Conservation (phyloP, 2,888 invertebrate species). For the Acronicta leporina region DNA sequence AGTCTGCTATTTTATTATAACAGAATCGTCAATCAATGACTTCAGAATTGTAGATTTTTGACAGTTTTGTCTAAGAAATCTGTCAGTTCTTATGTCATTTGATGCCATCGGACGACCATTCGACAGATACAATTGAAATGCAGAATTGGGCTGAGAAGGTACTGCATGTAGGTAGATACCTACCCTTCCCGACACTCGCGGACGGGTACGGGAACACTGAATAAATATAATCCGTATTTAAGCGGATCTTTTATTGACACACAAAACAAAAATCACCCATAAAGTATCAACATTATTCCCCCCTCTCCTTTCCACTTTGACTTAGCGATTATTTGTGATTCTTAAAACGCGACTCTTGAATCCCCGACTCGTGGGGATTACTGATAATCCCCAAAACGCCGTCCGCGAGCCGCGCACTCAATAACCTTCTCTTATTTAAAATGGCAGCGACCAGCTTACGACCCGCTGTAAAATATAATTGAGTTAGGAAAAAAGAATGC, state of each 20-base stretch:
- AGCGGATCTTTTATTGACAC: neutral
- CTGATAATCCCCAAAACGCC: conserved; percentile 44
- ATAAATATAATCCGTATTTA: neutral
- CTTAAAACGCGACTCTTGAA: conserved; percentile 41
- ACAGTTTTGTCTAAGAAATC: no score
- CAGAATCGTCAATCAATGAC: no score
- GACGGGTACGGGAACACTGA: no score
- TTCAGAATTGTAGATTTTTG: no score
- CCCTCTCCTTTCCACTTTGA: conserved; percentile 17
- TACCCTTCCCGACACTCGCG: no score
- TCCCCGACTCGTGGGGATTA: conserved; percentile 33
- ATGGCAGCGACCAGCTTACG: conserved; percentile 34
- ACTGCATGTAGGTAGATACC: no score
- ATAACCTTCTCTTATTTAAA: conserved; percentile 48
- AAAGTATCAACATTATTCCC: conserved; percentile 26
- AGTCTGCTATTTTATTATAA: no score
- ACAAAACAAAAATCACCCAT: conserved; percentile 13
- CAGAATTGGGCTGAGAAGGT: no score
- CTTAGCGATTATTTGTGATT: conserved; percentile 49
- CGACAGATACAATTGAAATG: no score
- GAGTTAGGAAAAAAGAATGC: conserved; percentile 18
- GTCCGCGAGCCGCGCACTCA: conserved; percentile 29
- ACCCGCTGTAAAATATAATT: conserved; percentile 37
- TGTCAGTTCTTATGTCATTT: no score
- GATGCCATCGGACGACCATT: no score